These are phyloP conservation scores for Recurvirostra avosetta DNA, from an alignment of 2,113 vertebrate genomes.

Conservation along the genomic window DNA sequence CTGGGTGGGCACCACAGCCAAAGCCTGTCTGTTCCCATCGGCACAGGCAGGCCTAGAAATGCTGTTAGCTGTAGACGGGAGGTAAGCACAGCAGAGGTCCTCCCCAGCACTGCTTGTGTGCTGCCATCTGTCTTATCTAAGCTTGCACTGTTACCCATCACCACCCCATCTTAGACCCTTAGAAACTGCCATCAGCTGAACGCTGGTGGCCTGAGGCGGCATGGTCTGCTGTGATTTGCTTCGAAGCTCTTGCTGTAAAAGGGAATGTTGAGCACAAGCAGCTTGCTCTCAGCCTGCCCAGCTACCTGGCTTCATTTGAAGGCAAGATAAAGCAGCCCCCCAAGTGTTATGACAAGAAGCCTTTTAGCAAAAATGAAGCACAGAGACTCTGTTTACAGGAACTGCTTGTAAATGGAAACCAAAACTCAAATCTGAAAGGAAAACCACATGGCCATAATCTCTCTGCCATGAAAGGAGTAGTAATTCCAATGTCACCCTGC, in stretches of 20 bases:
- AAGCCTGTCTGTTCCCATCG: not conserved
- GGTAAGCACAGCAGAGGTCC: not conserved
- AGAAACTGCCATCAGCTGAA: not conserved
- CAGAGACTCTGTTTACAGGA: constrained; percentile 55
- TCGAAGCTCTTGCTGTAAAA: not conserved
- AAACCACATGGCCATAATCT: constrained; percentile 56
- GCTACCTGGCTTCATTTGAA: not conserved
- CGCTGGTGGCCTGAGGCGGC: not conserved
- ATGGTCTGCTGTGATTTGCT: not conserved
- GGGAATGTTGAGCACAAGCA: not conserved
- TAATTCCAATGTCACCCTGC: constrained; percentile 10
- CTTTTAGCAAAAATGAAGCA: constrained; percentile 53
- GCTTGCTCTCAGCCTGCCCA: not conserved
- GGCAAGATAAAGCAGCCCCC: constrained; percentile 39
- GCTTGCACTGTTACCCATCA: fast-evolving
- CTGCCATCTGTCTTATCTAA: not conserved
- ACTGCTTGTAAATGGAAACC: constrained; percentile 39
- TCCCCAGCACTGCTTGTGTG: not conserved
- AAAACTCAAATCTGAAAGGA: constrained; percentile 30
- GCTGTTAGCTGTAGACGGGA: not conserved
- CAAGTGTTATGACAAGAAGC: constrained; percentile 56
- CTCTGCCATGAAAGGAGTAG: constrained; percentile 7
- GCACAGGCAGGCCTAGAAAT: not conserved
- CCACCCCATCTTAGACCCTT: not conserved
- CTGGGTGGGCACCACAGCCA: not conserved